Base-by-base conservation (phyloP, 1,140 invertebrate genomes). In the Danaus melanippus region DNA sequence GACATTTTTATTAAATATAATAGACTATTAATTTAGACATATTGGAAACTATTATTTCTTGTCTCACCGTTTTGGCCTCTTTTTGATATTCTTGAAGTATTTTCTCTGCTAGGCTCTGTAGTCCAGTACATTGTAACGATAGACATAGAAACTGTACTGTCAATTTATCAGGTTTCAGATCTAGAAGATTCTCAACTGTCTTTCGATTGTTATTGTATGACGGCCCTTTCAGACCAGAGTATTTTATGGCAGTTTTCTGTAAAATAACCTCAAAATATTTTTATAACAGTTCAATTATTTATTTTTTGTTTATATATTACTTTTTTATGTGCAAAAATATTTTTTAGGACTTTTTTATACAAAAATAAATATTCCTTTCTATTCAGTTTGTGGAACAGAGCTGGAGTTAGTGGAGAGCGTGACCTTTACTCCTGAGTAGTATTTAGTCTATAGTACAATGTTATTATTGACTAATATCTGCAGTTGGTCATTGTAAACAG, bases 221-320 rank as follows among this genome's bases (percentile, higher is more conserved):
- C 40, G 69, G 60, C 15, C 67, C 62, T 53, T 79, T 86, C 0
- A 84, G 62, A 7, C 80, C 83, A 0, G 83, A 83, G 45, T 81
- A 83, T 55, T 83, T 84, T 3, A 83, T 66, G 39, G 76, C 74
- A 11, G 66, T 56, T 78, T 86, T 83, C 82, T 86, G 69, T 54
- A 77, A 76, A 32, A 32, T 32, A 32, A 32, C 21, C 2, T 32
- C 6, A 32, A 32, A 32, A 32, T 8, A 1, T 15, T 15, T 15
- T 15, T 15, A 32, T 32, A 4, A 3, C 21, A 32, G 21, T 32
- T 32, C 21, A 32, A 32, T 32, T 32, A 32, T 32, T 32, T 32
- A 32, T 32, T 32, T n/a, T 32, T 32, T 32, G 21, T 32, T 32
- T 32, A 32, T 21, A 21, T 32, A 32, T 32, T 32, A 32, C 7